These are phyloP conservation scores for Mechanitis mazaeus DNA, from an alignment of 2,888 invertebrate species.

Conservation along the genomic window DNA sequence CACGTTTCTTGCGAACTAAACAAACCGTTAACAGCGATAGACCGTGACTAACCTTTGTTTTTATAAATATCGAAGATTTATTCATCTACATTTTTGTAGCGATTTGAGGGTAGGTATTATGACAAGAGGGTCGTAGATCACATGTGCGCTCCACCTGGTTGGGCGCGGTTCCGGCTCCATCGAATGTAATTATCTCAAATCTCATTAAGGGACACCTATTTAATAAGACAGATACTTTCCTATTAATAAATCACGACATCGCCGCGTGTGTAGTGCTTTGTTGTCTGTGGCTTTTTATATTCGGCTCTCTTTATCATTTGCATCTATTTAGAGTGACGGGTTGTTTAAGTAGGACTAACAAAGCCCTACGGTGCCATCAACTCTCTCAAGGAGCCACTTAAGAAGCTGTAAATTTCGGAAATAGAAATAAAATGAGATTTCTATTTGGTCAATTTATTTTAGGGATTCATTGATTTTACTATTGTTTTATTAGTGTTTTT, in stretches of 20 bases:
- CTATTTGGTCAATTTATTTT: no score
- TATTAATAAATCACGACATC: constrained; percentile 23
- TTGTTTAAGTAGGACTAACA: no score
- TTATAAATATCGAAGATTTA: neutral
- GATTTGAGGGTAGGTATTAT: neutral
- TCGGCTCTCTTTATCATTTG: neutral
- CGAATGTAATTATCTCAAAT: constrained; percentile 28
- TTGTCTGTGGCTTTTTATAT: constrained; percentile 6
- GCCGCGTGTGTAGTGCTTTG: constrained; percentile 2
- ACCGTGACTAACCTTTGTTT: constrained; percentile 22
- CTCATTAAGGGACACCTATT: constrained; percentile 28
- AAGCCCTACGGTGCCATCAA: neutral
- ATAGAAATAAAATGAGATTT: no score
- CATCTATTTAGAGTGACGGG: neutral
- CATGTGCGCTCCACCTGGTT: constrained; percentile 29
- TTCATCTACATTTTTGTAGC: neutral
- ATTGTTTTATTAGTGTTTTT: no score
- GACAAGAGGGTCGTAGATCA: constrained; percentile 7
- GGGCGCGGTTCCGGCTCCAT: constrained; percentile 22
- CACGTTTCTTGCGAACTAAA: constrained; percentile 22
- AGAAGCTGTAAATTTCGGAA: neutral
- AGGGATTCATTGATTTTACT: no score
- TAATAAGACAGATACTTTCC: constrained; percentile 29
- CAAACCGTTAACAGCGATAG: constrained; percentile 31
- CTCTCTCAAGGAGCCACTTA: neutral